These are phyloP conservation scores for Enteromius trimaculatus DNA, from an alignment of 2,797 vertebrate genomes.

Conservation along the genomic window DNA sequence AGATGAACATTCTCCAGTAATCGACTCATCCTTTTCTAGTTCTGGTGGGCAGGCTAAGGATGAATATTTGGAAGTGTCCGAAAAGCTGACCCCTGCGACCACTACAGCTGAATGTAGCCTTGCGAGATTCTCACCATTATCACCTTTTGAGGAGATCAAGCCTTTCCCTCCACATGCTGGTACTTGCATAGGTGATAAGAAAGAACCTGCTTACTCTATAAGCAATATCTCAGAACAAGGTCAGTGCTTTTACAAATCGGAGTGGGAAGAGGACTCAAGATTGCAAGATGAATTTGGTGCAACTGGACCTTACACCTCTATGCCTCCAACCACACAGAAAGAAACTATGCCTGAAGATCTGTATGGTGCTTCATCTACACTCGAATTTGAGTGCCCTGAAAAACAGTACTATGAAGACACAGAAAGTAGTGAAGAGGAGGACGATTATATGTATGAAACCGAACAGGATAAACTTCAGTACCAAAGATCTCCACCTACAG, in stretches of 20 bases:
- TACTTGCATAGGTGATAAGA: slow-evolving; percentile 69
- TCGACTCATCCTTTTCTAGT: slow-evolving; percentile 71
- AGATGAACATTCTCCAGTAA: slow-evolving; percentile 78
- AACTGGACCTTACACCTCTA: slow-evolving; percentile 69
- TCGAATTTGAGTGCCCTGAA: slow-evolving; percentile 76
- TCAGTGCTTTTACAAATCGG: slow-evolving; percentile 80
- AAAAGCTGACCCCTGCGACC: slow-evolving; percentile 76
- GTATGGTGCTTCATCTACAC: slow-evolving; percentile 82
- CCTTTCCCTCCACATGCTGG: slow-evolving; percentile 74
- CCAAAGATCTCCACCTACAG: slow-evolving; percentile 58
- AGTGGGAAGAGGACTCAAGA: slow-evolving; percentile 70
- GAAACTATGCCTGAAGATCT: slow-evolving; percentile 78
- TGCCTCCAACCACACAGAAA: slow-evolving; percentile 68
- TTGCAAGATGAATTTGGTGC: slow-evolving; percentile 68
- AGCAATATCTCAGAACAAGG: slow-evolving; percentile 76
- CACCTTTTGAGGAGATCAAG: slow-evolving; percentile 81
- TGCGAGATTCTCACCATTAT: slow-evolving; percentile 79
- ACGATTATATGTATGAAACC: slow-evolving; percentile 75
- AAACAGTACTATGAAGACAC: slow-evolving; percentile 82
- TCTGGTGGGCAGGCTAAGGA: slow-evolving; percentile 78
- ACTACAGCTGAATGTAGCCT: slow-evolving; percentile 77
- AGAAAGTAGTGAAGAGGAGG: slow-evolving; percentile 83
- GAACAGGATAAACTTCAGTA: slow-evolving; percentile 71
- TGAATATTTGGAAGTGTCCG: slow-evolving; percentile 91
- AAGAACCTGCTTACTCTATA: slow-evolving; percentile 64